Conservation (phyloP, 2,797 vertebrate genomes). For the Kryptopterus vitreolus region DNA sequence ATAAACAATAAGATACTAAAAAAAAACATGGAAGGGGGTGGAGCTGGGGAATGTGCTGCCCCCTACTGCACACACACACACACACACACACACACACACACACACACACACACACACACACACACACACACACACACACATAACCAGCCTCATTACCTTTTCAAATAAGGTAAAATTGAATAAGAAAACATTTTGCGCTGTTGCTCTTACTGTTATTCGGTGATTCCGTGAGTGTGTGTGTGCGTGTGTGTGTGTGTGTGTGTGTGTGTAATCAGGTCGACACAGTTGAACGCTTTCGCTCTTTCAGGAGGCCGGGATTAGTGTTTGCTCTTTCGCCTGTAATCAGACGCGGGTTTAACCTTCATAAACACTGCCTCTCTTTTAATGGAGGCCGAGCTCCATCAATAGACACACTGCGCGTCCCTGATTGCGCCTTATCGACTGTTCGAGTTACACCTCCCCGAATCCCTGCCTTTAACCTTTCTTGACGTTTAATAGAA, state of each 20-base stretch:
- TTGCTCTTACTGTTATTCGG: background rate
- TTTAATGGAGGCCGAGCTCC: slow-evolving; percentile 2
- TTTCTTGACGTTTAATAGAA: background rate
- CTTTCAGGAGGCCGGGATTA: slow-evolving; percentile 19
- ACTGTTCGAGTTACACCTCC: background rate
- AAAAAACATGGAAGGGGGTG: background rate
- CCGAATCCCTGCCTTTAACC: background rate
- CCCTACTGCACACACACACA: slow-evolving; percentile 34
- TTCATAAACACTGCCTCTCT: background rate
- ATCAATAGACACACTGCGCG: background rate
- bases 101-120: slow-evolving; percentile 6
- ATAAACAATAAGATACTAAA: background rate
- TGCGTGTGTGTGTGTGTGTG: background rate
- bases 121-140: too few species aligned
- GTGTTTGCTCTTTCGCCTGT: slow-evolving; percentile 29
- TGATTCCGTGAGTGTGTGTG: background rate
- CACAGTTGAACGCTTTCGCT: slow-evolving; percentile 27
- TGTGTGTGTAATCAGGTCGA: slow-evolving; percentile 17
- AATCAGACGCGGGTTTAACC: background rate
- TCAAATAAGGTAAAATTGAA: background rate
- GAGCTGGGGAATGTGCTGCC: background rate
- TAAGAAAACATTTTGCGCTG: background rate
- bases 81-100: slow-evolving; percentile 22
- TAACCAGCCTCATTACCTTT: background rate
- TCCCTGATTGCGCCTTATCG: background rate